Conservation (phyloP, 2,113 vertebrate species). For the Malurus alboscapulatus region DNA sequence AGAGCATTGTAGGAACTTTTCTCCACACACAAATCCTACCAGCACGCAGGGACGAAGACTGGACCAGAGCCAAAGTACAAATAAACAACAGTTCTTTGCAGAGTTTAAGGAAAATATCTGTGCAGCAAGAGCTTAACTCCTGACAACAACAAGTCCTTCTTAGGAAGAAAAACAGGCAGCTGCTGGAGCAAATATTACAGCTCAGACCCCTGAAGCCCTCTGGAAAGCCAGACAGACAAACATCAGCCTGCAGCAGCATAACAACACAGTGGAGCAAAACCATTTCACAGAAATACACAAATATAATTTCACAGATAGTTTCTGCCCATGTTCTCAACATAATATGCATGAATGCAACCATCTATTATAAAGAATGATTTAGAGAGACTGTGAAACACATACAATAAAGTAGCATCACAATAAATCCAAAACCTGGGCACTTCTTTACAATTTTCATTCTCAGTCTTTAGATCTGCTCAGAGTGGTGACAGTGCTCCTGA, state of each 20-base stretch:
- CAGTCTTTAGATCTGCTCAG: background rate
- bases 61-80: conserved; percentile 51
- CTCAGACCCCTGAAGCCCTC: background rate
- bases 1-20: background rate
- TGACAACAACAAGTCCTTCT: conserved; percentile 65
- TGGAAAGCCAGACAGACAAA: conserved; percentile 19
- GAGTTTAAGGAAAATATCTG: conserved; percentile 44
- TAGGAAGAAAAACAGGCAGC: conserved; percentile 55
- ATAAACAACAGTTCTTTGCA: conserved; percentile 63
- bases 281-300: background rate
- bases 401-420: background rate
- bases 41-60: background rate
- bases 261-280: background rate
- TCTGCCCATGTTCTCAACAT: background rate
- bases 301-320: background rate
- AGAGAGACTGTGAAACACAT: background rate
- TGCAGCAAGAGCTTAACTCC: conserved; percentile 36
- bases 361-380: background rate
- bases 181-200: conserved; percentile 33
- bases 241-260: background rate
- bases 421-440: background rate
- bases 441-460: background rate
- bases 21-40: background rate
- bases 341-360: background rate
- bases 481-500: background rate